These are phyloP conservation scores for Lepidurus arcticus DNA, from an alignment of 1,140 invertebrate species.

Conservation along the genomic window DNA sequence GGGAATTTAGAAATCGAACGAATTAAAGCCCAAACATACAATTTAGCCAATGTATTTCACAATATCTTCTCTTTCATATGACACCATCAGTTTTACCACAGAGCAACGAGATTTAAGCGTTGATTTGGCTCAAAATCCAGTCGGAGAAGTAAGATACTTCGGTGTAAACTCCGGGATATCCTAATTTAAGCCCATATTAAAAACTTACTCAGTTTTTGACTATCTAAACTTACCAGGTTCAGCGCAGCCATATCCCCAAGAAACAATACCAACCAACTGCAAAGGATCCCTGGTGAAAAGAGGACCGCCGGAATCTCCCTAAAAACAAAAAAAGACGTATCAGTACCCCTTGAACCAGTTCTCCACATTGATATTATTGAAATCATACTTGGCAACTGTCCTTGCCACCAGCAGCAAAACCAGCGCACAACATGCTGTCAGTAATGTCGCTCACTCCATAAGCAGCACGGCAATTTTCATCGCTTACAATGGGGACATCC, in stretches of 20 bases:
- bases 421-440: constrained; percentile 38
- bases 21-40: no score
- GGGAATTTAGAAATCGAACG: no score
- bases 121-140: constrained; percentile 39
- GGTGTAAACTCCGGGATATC: constrained; percentile 47
- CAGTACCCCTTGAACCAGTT: no score
- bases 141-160: constrained; percentile 42
- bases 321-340: constrained; percentile 23
- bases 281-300: constrained; percentile 48
- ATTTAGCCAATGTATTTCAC: background rate
- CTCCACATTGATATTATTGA: background rate
- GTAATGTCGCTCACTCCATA: constrained; percentile 38
- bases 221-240: constrained; percentile 34
- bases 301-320: constrained; percentile 55
- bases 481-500: constrained; percentile 45
- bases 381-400: background rate
- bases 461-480: constrained; percentile 42
- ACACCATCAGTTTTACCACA: background rate
- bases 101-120: background rate
- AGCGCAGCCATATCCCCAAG: constrained; percentile 47
- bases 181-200: background rate
- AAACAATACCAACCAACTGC: constrained; percentile 49
- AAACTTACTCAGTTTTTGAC: no score
- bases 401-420: background rate
- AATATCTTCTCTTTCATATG: background rate